Evolutionary conservation across 2,888 invertebrate species (phyloP), one percentile per base, ranked within the genome.

Genomic region (Chloromyia formosa): DNA sequence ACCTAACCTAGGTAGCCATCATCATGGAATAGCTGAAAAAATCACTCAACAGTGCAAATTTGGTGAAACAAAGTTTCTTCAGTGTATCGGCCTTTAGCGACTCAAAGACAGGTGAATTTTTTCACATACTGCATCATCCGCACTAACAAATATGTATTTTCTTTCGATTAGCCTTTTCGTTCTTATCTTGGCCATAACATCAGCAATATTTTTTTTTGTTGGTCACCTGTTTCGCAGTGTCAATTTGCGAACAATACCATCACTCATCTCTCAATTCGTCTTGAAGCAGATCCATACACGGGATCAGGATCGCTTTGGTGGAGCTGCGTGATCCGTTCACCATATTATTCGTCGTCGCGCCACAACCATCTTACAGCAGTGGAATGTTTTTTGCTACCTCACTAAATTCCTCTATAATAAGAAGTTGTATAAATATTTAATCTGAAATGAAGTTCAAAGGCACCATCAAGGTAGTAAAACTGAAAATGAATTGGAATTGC

Each of bases 401-500:
- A 66, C 66, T 45, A 66, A 66, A 66, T 66, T 66, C 66, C 66
- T 66, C 66, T 45, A 66, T 66, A 66, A 66, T 66, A 66, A 66
- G 66, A 66, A 49, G 20, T 49, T 49, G 66, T 66, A 49, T 66
- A 66, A 66, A 66, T 66, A 66, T 66, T 66, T 66, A 66, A 66
- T 66, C 66, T 66, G 66, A 66, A 66, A 49, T 66, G 35, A 66
- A 66, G 66, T 66, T 66, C 66, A 66, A 66, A 66, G 66, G 45
- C 66, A 66, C 66, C 66, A 66, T 66, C 66, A 66, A 66, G 66
- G 66, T 66, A 66, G 35, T 66, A 66, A 66, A 66, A 66, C 66
- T 35, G 22, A 66, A 35, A 66, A 66, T 66, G 66, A 66, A 66
- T 66, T 66, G 66, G 22, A 49, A 66, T 49, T 66, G 66, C 66